Conservation (phyloP, 2,113 vertebrate species). For the Lepus timidus region DNA sequence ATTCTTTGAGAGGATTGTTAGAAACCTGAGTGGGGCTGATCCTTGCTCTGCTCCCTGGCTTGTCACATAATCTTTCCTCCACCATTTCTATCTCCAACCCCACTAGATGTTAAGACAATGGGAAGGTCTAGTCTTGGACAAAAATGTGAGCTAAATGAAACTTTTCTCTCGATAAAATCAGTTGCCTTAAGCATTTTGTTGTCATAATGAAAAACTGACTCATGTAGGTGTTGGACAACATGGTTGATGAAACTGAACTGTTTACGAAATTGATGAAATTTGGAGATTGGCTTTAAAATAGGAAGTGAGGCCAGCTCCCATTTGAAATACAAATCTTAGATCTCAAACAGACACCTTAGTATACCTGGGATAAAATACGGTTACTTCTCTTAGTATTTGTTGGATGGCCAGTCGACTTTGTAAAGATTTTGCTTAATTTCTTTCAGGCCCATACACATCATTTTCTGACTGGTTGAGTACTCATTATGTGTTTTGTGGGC, state of each 20-base stretch:
- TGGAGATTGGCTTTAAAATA: neutral
- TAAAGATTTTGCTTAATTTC: slow-evolving; percentile 25
- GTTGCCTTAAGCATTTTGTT: too few species aligned
- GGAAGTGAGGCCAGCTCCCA: neutral
- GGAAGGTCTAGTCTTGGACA: too few species aligned
- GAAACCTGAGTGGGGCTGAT: too few species aligned
- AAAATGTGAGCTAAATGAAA: too few species aligned
- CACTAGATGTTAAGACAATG: too few species aligned
- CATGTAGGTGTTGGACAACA: neutral
- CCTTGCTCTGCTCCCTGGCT: too few species aligned
- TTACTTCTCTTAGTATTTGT: slow-evolving; percentile 32
- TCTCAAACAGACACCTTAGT: neutral
- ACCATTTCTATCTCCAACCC: too few species aligned
- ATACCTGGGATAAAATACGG: neutral
- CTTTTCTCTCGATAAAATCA: too few species aligned
- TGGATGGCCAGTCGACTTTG: neutral
- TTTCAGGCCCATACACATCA: neutral
- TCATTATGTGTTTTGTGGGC: neutral
- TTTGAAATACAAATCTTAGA: neutral
- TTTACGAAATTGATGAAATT: neutral
- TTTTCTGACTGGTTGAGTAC: neutral
- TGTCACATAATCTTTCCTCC: too few species aligned
- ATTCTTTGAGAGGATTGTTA: too few species aligned
- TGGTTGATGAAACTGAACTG: neutral
- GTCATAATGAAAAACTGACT: too few species aligned